Base-by-base conservation (phyloP, 2,888 invertebrate species). In the Drosophila paramelanica region DNA sequence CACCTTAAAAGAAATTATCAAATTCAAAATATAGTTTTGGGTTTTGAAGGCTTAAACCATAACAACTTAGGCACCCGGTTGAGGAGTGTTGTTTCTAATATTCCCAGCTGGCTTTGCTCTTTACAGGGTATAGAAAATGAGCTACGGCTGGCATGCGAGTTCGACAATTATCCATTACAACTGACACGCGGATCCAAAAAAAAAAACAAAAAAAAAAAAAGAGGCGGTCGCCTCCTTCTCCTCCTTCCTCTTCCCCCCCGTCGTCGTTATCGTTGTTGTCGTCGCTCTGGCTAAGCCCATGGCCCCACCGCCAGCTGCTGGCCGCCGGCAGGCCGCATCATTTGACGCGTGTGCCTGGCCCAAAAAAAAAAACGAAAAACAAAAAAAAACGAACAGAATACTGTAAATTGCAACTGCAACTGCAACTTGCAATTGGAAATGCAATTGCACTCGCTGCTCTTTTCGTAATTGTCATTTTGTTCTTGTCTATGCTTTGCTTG, bases 161-260 rank as follows among this genome's bases (percentile, higher is more conserved):
- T 84, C 83, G 89, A 88, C 88, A 90, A 89, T 90, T 90, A 88
- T 89, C 89, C 84, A 83, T 88, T 78, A 77, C 77, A 81, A 88
- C 56, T 81, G 88, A 77, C 84, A 88, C 80, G 78, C 80, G 78
- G 79, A 65, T 49, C 66, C 67, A 68, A 64, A 60, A 60, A 31
- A 49, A 55, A 59, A 31, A 51, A 49, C n/a, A 70, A 49, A 50
- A 41, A 33, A 51, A 52, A 17, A 57, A 47, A 53, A 60, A 68
- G 52, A 60, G 55, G 67, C 68, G 77, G 66, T 66, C 67, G 52
- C 47, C 31, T 50, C 14, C 53, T 38, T 43, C 58, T 50, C 36
- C 25, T 49, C 25, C 51, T 42, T 14, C 10, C 7, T 13, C 36
- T 6, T 0, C 36, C 11, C 10, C 8, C 33, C 36, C 27, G n/a